These are phyloP conservation scores for Troides aeacus DNA, from an alignment of 2,888 invertebrate species.

Conservation along the genomic window DNA sequence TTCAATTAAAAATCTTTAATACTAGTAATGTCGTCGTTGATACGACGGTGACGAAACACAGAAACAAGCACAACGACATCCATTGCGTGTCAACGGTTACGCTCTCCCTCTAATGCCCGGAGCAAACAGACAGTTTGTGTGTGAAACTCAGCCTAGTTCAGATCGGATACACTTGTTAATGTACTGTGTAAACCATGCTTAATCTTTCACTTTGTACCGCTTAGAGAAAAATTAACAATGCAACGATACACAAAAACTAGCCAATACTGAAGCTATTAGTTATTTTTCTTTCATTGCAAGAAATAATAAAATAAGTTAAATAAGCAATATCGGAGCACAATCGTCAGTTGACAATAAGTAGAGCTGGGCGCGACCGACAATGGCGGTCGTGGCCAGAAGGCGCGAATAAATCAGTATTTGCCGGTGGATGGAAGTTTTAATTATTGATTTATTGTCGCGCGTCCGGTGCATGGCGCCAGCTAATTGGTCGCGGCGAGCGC, in stretches of 20 bases:
- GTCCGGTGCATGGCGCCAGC: constrained; percentile 61
- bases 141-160: constrained; percentile 70
- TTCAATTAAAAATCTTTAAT: constrained; percentile 32
- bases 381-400: constrained; percentile 62
- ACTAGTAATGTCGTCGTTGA: constrained; percentile 21
- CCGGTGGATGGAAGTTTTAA: constrained; percentile 75
- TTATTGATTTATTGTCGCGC: constrained; percentile 76
- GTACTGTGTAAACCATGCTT: constrained; percentile 60
- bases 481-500: constrained; percentile 71
- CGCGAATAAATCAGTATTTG: constrained; percentile 76
- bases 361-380: constrained; percentile 50
- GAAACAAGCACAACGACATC: constrained; percentile 36
- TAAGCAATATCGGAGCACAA: constrained; percentile 39
- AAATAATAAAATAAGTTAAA: not conserved
- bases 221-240: constrained; percentile 70
- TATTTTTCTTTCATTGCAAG: constrained; percentile 39
- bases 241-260: constrained; percentile 57
- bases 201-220: constrained; percentile 74
- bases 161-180: constrained; percentile 64
- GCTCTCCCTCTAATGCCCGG: constrained; percentile 57
- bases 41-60: constrained; percentile 28
- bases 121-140: constrained; percentile 62
- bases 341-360: constrained; percentile 50
- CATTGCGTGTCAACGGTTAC: constrained; percentile 59
- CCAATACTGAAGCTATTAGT: constrained; percentile 55